These are phyloP conservation scores for Adoxophyes honmai DNA, from an alignment of 1,140 invertebrate species.

Conservation along the genomic window DNA sequence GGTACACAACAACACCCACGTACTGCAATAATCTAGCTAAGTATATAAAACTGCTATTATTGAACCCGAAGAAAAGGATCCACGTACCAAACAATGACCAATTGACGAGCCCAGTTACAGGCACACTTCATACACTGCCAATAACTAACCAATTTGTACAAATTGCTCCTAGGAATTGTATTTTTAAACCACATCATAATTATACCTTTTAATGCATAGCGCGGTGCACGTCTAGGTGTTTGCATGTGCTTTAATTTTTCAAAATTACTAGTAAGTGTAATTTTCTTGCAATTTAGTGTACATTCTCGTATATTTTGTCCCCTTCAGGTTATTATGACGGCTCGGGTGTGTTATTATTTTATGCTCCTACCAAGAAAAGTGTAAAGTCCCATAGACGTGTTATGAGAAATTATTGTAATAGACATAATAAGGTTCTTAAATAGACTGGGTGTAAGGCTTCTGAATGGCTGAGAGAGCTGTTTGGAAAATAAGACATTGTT, in stretches of 20 bases:
- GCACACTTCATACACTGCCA: neutral
- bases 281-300: neutral
- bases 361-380: neutral
- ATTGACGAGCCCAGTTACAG: constrained; percentile 2
- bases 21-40: no score
- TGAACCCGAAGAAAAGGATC: no score
- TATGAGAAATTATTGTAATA: neutral
- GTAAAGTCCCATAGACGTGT: no score
- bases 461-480: no score
- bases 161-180: neutral
- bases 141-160: constrained; percentile 6
- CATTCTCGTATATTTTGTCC: neutral
- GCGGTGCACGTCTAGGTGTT: neutral
- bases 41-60: no score
- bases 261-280: neutral
- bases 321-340: constrained; percentile 5
- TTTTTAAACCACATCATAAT: constrained; percentile 7
- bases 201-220: neutral
- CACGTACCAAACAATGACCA: neutral
- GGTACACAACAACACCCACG: neutral
- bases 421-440: neutral
- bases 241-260: neutral
- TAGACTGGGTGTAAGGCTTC: no score
- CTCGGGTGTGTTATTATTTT: neutral
- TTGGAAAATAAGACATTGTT: no score